A percentile compares a stretch with the other conserved stretches of the same genome.
Conservation (phyloP, 2,888 invertebrate genomes). For the Chydorus sphaericus region DNA sequence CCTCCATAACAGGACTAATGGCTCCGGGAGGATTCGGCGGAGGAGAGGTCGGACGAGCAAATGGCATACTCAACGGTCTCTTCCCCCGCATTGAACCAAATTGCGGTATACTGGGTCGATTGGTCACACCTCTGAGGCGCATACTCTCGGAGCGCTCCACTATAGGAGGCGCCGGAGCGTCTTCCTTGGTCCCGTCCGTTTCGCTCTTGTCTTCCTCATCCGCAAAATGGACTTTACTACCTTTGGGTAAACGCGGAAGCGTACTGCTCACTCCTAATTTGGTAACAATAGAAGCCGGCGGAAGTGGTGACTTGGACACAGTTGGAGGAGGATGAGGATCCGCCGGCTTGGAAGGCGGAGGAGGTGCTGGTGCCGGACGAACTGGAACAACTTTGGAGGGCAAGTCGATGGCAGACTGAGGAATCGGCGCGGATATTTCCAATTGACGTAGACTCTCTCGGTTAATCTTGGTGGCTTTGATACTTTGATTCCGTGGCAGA, state of each 20-base stretch:
- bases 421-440: constrained; percentile 71
- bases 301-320: not conserved
- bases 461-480: constrained; percentile 49
- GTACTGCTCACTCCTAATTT: constrained; percentile 5
- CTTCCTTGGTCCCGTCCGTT: constrained; percentile 21
- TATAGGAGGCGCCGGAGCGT: constrained; percentile 40
- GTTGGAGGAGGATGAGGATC: not conserved
- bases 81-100: constrained; percentile 66
- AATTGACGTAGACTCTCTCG: constrained; percentile 54
- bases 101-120: constrained; percentile 48
- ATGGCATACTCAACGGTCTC: constrained; percentile 60
- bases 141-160: constrained; percentile 69
- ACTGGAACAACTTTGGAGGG: constrained; percentile 45
- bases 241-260: constrained; percentile 3
- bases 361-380: constrained; percentile 30
- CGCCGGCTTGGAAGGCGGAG: constrained; percentile 30
- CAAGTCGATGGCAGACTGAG: constrained; percentile 48
- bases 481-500: constrained; percentile 41
- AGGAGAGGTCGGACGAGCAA: constrained; percentile 51
- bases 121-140: constrained; percentile 38
- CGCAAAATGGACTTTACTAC: constrained; percentile 4
- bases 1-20: not conserved
- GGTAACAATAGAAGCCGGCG: not conserved
- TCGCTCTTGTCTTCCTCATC: constrained; percentile 4
- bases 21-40: constrained; percentile 29